Conservation (phyloP, 1,140 invertebrate species). For the Prorops nasuta region DNA sequence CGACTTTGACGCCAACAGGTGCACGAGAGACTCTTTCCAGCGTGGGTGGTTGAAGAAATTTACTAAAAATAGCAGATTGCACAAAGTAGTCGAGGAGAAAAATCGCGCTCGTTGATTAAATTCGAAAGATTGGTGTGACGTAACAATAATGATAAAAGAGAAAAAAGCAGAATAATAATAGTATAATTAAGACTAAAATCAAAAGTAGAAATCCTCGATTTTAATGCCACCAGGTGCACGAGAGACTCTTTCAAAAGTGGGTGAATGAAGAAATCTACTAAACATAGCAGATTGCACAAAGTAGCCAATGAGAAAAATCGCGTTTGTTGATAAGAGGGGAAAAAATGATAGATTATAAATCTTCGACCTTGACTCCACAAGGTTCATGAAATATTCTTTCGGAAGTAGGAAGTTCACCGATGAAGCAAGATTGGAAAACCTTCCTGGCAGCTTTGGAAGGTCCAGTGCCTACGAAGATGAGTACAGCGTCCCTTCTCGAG, state of each 20-base stretch:
- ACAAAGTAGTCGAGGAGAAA: constrained; percentile 74
- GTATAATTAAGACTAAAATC: no score
- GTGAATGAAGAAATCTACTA: constrained; percentile 74
- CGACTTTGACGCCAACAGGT: constrained; percentile 47
- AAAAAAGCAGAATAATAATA: no score
- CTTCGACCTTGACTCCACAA: constrained; percentile 44
- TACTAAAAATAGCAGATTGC: constrained; percentile 69
- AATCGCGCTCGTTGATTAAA: constrained; percentile 78
- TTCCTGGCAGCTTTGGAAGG: constrained; percentile 67
- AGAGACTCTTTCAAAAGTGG: constrained; percentile 70
- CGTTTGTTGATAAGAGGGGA: no score
- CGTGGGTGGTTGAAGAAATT: constrained; percentile 68
- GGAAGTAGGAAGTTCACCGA: constrained; percentile 69
- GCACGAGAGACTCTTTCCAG: constrained; percentile 69
- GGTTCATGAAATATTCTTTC: constrained; percentile 69
- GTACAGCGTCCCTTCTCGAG: constrained; percentile 81
- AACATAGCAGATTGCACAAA: constrained; percentile 68
- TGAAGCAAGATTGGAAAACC: constrained; percentile 64
- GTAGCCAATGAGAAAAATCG: constrained; percentile 80
- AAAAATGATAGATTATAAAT: no score
- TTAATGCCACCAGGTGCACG: constrained; percentile 53
- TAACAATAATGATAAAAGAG: no score
- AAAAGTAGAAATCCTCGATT: constrained; percentile 25
- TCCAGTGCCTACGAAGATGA: constrained; percentile 78
- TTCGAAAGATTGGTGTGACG: no score